Base-by-base conservation (phyloP, 2,888 invertebrate species). In the Pristionchus arcanus region DNA sequence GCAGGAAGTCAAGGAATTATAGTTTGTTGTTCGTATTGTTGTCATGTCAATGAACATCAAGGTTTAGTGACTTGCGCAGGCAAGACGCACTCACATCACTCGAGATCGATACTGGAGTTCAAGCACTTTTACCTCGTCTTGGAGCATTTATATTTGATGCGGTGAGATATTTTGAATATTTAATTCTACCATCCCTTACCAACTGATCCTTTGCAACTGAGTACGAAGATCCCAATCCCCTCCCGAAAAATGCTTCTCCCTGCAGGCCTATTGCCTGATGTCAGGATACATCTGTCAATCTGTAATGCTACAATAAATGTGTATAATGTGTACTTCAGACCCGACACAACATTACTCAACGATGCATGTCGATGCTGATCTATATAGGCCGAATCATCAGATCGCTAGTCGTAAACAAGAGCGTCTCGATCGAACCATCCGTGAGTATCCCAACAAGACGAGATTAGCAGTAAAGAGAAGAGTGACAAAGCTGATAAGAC, bases 161-260 rank as follows among this genome's bases (percentile, higher is more conserved):
- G 81, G 90, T 91, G 37, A 66, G 89, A 59, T 5, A n/a, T 98
- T 94, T 97, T 99, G 3, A 25, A 11, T 63, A 9, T 55, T 4
- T 55, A 55, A 15, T 63, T n/a, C n/a, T n/a, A n/a, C n/a, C n/a
- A n/a, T n/a, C n/a, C n/a, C n/a, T n/a, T n/a, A n/a, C n/a, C n/a
- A n/a, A n/a, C n/a, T n/a, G n/a, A n/a, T n/a, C n/a, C n/a, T n/a
- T n/a, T n/a, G n/a, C n/a, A n/a, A n/a, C n/a, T n/a, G n/a, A n/a
- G n/a, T n/a, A n/a, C n/a, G n/a, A n/a, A n/a, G n/a, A n/a, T n/a
- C n/a, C n/a, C n/a, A n/a, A n/a, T n/a, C n/a, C n/a, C n/a, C n/a
- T n/a, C n/a, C n/a, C n/a, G n/a, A n/a, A n/a, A n/a, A n/a, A n/a
- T n/a, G n/a, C n/a, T n/a, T n/a, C n/a, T n/a, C n/a, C n/a, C n/a